Conservation (phyloP, 2,113 vertebrate species). For the Dasyurus viverrinus region DNA sequence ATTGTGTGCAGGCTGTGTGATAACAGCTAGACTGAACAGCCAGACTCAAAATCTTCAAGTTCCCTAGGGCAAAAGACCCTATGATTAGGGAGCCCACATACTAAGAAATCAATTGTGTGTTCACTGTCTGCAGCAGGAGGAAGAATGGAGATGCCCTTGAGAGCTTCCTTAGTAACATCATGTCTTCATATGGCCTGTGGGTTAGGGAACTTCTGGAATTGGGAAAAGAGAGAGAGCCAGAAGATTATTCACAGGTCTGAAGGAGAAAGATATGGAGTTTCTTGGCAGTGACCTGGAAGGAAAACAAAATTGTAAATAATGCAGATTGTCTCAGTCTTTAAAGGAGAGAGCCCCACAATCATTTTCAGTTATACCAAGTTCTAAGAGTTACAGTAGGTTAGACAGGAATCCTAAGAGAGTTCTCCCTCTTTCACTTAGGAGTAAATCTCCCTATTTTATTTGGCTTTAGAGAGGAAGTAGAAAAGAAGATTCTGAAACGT, state of each 20-base stretch:
- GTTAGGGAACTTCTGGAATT: not conserved
- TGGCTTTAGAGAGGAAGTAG: not conserved
- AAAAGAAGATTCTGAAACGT: constrained; percentile 17
- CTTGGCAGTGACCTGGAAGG: not conserved
- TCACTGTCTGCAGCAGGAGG: not conserved
- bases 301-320: not conserved
- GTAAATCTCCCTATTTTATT: constrained; percentile 17
- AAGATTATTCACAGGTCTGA: not conserved
- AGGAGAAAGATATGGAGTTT: not conserved
- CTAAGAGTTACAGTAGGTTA: constrained; percentile 26
- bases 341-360: constrained; percentile 14
- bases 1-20: not conserved
- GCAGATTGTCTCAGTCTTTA: not conserved
- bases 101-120: not conserved
- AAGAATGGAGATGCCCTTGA: constrained; percentile 6
- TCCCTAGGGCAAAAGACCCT: not conserved
- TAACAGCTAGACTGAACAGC: not conserved
- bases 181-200: constrained; percentile 52
- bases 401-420: not conserved
- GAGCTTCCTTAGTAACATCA: not conserved
- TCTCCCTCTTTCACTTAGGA: constrained; percentile 3
- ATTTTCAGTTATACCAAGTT: not conserved
- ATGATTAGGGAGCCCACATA: not conserved
- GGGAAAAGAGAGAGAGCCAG: not conserved
- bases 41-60: not conserved